Evolutionary conservation across 2,888 invertebrate genomes (phyloP).

Genomic region (Drosophila falleni): DNA sequence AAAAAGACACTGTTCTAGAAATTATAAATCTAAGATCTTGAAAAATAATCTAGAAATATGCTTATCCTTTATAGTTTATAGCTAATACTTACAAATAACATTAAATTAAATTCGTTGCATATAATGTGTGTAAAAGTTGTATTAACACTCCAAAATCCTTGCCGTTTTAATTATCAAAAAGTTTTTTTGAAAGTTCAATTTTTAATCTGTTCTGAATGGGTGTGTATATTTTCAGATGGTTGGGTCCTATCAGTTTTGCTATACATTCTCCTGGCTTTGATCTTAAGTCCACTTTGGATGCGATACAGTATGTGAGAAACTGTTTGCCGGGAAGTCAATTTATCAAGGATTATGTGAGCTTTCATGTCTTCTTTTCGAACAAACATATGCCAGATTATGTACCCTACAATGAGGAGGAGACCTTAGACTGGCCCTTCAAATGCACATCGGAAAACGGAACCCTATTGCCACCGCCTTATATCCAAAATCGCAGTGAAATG

Average conservation of each 20-base stretch:
- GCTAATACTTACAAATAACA: no score
- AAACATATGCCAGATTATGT: conserved; percentile 87
- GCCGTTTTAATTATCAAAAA: no score
- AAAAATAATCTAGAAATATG: no score
- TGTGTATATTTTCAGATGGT: conserved; percentile 85
- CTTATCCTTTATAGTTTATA: no score
- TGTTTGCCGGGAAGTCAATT: conserved; percentile 86
- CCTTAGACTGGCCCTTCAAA: conserved; percentile 58
- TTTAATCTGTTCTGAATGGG: background rate
- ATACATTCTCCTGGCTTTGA: conserved; percentile 89
- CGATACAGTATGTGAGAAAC: conserved; percentile 87
- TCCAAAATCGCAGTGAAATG: conserved; percentile 85
- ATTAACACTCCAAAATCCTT: no score
- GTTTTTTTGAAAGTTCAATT: no score
- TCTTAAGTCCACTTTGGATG: conserved; percentile 87
- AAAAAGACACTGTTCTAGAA: no score
- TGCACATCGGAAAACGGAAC: conserved; percentile 51
- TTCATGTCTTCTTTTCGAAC: conserved; percentile 88
- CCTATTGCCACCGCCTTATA: conserved; percentile 59
- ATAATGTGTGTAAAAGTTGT: no score
- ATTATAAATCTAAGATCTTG: no score
- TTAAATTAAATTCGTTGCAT: no score
- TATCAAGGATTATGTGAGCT: conserved; percentile 87
- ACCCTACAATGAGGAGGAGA: conserved; percentile 68
- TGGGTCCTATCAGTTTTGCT: conserved; percentile 89